phyloP scores from a whole-genome alignment of 2,113 vertebrate species.

The Scartelaos histophorus region DNA sequence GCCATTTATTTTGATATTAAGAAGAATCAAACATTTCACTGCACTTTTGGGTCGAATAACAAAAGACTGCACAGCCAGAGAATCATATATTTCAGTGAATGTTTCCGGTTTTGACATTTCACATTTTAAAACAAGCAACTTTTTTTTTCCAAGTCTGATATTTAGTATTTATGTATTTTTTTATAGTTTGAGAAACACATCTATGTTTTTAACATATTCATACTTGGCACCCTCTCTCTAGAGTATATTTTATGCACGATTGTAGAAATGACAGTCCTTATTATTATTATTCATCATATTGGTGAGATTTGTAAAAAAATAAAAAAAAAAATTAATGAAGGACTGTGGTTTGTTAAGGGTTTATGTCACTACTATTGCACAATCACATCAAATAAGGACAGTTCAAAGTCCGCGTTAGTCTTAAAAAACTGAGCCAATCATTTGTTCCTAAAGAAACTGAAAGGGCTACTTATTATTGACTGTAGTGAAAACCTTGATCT shows the following conservation, averaged over 20 bases:
- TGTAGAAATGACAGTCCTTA: constrained; percentile 41
- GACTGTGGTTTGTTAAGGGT: constrained; percentile 40
- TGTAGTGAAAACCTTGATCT: constrained; percentile 33
- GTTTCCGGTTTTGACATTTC: neutral
- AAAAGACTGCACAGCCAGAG: constrained; percentile 9
- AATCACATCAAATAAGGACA: constrained; percentile 44
- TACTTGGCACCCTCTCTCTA: constrained; percentile 24
- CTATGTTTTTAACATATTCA: constrained; percentile 29
- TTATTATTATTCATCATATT: constrained; percentile 76
- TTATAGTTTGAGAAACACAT: constrained; percentile 33
- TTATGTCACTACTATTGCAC: constrained; percentile 54
- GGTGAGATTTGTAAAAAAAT: constrained; percentile 67
- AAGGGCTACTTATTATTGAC: constrained; percentile 15
- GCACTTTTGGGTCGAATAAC: constrained; percentile 23
- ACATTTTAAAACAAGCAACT: constrained; percentile 20
- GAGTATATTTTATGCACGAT: constrained; percentile 20
- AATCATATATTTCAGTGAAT: constrained; percentile 34
- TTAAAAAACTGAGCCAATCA: constrained; percentile 51
- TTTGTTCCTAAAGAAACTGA: constrained; percentile 39
- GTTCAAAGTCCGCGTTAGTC: constrained; percentile 43
- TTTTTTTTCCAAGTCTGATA: neutral
- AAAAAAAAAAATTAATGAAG: constrained; percentile 53
- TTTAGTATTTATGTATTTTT: constrained; percentile 43
- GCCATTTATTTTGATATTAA: constrained; percentile 20
- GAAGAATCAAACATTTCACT: constrained; percentile 15